These are phyloP conservation scores for Athene noctua DNA, from an alignment of 2,113 vertebrate species.

Conservation along the genomic window DNA sequence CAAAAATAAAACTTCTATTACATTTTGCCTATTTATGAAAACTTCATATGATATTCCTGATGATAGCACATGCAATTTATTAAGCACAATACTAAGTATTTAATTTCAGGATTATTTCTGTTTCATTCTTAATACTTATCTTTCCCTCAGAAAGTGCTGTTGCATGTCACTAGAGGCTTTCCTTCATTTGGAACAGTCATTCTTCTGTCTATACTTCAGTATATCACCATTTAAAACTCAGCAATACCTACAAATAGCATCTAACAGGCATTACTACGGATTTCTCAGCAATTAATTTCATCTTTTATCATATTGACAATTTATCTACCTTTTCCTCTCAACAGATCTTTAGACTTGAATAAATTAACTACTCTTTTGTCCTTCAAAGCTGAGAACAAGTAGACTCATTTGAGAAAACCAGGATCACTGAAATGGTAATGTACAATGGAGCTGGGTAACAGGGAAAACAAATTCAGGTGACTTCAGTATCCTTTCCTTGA, in stretches of 20 bases:
- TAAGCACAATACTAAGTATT: background rate
- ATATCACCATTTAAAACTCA: background rate
- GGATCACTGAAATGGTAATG: background rate
- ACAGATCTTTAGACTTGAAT: background rate
- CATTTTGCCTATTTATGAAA: background rate
- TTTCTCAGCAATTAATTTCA: background rate
- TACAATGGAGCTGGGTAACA: background rate
- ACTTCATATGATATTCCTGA: background rate
- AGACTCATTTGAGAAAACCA: background rate
- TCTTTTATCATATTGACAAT: background rate
- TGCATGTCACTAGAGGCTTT: background rate
- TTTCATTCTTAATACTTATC: background rate
- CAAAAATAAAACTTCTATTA: background rate
- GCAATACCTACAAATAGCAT: background rate
- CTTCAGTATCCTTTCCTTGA: background rate
- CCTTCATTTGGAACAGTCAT: background rate
- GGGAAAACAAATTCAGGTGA: background rate
- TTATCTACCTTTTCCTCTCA: background rate
- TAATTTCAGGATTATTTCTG: background rate
- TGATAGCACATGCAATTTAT: background rate
- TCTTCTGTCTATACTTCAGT: background rate
- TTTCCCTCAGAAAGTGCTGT: background rate
- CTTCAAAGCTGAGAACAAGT: background rate
- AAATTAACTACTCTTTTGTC: background rate
- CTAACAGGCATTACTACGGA: background rate